phyloP scores from a whole-genome alignment of 2,113 vertebrate genomes.

The Anseranas semipalmata region DNA sequence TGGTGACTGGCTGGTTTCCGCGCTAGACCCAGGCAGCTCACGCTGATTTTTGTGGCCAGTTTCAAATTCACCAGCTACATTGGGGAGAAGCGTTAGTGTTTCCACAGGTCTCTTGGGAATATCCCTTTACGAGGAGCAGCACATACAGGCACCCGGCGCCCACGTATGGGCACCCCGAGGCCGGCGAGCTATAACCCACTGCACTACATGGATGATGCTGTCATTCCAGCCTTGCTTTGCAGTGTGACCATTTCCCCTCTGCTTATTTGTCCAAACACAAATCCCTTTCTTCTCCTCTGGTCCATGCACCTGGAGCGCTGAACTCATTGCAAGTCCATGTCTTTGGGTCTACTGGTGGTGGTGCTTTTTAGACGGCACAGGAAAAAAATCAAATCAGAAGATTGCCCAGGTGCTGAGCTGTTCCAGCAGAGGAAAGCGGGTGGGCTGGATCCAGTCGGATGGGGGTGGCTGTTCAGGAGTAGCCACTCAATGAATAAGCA shows the following conservation, averaged over 20 bases:
- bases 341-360: accelerated
- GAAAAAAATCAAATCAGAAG: background rate
- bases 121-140: background rate
- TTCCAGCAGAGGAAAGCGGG: accelerated
- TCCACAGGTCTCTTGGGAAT: background rate
- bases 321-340: background rate
- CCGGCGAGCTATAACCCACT: background rate
- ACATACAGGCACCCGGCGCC: accelerated
- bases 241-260: accelerated
- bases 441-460: background rate
- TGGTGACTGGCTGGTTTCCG: background rate
- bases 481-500: background rate
- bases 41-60: background rate
- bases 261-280: background rate
- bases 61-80: background rate
- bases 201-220: background rate
- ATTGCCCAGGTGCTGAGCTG: background rate
- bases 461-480: background rate
- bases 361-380: background rate
- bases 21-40: background rate
- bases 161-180: accelerated
- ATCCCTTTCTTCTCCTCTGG: background rate
- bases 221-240: background rate
- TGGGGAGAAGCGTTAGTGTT: background rate
- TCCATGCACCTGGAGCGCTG: accelerated